Conservation (phyloP, 2,113 vertebrate genomes). For the Poicephalus meyeri region DNA sequence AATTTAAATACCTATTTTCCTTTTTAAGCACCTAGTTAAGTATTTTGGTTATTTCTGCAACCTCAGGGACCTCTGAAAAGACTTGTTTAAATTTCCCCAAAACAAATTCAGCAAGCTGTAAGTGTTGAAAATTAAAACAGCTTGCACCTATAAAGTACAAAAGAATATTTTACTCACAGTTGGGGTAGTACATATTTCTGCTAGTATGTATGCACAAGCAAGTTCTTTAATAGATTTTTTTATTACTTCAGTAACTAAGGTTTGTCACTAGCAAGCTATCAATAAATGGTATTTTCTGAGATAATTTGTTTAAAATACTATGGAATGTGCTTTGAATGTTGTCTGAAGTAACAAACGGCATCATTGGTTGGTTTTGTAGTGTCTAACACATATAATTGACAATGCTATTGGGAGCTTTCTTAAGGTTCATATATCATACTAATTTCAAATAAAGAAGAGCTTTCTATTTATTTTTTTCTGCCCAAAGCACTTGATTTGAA, state of each 20-base stretch:
- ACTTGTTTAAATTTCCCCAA: not conserved
- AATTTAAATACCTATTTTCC: not conserved
- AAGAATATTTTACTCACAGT: not conserved
- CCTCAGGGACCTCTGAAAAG: not conserved
- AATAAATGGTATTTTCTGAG: not conserved
- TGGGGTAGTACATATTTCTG: not conserved
- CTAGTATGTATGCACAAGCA: fast-evolving
- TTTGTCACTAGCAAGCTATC: not conserved
- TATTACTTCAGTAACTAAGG: not conserved
- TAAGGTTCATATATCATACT: not conserved
- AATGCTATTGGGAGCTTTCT: not conserved
- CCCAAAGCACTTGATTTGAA: not conserved
- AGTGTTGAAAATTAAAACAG: not conserved
- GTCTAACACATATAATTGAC: not conserved
- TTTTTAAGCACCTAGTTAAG: not conserved
- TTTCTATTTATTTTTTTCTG: not conserved
- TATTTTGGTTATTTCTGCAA: not conserved
- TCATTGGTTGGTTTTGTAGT: not conserved
- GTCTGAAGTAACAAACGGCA: not conserved
- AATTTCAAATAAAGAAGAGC: not conserved
- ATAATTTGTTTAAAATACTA: not conserved
- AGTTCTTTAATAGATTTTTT: not conserved
- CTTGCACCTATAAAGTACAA: not conserved
- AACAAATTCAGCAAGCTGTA: not conserved
- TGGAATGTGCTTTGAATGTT: not conserved